phyloP scores from a whole-genome alignment of 2,113 vertebrate genomes.

The Dunckerocampus dactyliophorus region DNA sequence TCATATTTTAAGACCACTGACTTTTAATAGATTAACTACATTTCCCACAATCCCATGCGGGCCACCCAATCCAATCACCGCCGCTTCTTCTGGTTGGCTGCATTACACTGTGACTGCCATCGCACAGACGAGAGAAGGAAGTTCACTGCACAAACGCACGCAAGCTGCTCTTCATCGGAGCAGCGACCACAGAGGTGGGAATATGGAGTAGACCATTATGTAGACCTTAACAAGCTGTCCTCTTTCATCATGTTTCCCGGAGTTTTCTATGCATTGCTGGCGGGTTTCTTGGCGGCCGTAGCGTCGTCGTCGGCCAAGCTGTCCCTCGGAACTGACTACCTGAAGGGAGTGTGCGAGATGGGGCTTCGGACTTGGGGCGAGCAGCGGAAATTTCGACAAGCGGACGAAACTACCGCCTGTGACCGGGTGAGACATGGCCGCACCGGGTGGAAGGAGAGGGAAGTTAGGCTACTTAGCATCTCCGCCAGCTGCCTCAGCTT shows the following conservation, averaged over 20 bases:
- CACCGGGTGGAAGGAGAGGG: not conserved
- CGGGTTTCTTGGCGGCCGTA: conserved; percentile 80
- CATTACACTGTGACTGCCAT: conserved; percentile 49
- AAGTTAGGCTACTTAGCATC: not conserved
- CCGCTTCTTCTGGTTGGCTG: conserved; percentile 1
- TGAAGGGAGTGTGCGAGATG: conserved; percentile 69
- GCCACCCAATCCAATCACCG: conserved; percentile 18
- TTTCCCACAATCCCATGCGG: conserved; percentile 55
- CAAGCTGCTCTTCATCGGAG: conserved; percentile 26
- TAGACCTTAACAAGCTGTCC: conserved; percentile 18
- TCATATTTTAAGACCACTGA: too few species aligned
- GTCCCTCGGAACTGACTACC: conserved; percentile 78
- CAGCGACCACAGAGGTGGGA: conserved; percentile 38
- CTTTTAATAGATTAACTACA: conserved; percentile 24
- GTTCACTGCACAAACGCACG: conserved; percentile 36
- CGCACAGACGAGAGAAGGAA: conserved; percentile 40
- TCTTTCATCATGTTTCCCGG: conserved; percentile 72
- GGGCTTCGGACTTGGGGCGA: conserved; percentile 74
- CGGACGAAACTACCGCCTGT: conserved; percentile 70
- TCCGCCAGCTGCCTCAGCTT: conserved; percentile 41
- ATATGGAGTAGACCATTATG: conserved; percentile 46
- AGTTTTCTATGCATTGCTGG: conserved; percentile 73
- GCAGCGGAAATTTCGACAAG: conserved; percentile 67
- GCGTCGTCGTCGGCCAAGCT: conserved; percentile 85
- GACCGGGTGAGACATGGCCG: conserved; percentile 70